Base-by-base conservation (phyloP, 2,888 invertebrate species). In the Andrena flavipes region DNA sequence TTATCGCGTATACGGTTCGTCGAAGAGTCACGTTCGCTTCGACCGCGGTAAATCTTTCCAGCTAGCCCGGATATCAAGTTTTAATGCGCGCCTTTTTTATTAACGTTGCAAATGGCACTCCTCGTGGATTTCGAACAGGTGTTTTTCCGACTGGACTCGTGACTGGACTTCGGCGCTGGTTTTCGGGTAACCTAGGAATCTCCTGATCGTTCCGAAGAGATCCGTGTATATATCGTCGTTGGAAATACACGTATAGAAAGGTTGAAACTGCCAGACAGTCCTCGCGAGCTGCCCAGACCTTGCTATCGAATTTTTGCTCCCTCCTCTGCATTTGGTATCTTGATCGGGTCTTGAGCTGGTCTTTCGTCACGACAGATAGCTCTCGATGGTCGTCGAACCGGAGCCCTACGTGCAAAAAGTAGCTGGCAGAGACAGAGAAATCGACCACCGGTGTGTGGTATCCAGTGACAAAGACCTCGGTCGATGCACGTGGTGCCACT, bases 401-500 rank as follows among this genome's bases (percentile, higher is more conserved):
- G 64, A 82, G 59, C 59, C 59, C 69, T 20, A 26, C 8, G 42
- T 23, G 49, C 48, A 67, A 76, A 77, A 83, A 85, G 60, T 62
- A 71, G 60, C 54, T n/a, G 35, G 33, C 23, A 42, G 77, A 69
- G 67, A 63, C 60, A 75, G 64, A 70, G 76, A 73, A 87, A 86
- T 87, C 85, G 86, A 87, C 74, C 73, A 74, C 63, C 85, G 42
- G 42, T 26, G 80, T 26, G 75, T 71, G 82, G 84, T 89, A 84
- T 87, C 84, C 87, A 84, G 84, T 86, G 87, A 88, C 88, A 89
- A 84, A 88, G 86, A 84, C 87, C 84, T 85, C 87, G 87, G 79
- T 90, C 87, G 87, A 88, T 82, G 84, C 86, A 85, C 88, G 87
- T 88, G 84, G 86, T 82, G 70, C 68, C 79, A 77, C 82, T 78